phyloP scores from a whole-genome alignment of 2,888 invertebrate species.

The Monopis laevigella region DNA sequence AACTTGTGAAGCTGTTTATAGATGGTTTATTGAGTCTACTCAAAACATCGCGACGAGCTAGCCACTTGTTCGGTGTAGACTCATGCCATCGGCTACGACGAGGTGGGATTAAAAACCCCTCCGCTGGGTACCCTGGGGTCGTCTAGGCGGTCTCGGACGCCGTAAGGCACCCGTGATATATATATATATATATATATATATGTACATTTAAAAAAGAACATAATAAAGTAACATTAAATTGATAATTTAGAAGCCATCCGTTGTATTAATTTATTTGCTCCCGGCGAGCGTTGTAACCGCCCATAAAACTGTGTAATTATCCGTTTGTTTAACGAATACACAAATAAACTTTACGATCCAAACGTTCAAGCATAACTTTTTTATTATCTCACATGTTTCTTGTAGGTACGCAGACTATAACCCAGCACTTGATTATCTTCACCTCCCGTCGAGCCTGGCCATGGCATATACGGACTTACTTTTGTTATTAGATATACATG shows the following conservation, averaged over 20 bases:
- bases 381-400: slow-evolving; percentile 61
- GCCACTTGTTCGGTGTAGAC: too few relatives aligned
- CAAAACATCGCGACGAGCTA: too few relatives aligned
- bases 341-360: slow-evolving; percentile 62
- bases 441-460: too few relatives aligned
- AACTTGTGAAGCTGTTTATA: too few relatives aligned
- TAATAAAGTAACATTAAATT: slow-evolving; percentile 3
- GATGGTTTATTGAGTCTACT: too few relatives aligned
- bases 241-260: slow-evolving; percentile 34
- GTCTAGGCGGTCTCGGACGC: too few relatives aligned
- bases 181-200: background rate
- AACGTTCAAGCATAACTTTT: slow-evolving; percentile 52
- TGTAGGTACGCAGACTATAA: slow-evolving; percentile 26
- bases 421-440: background rate
- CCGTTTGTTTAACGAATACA: slow-evolving; percentile 60
- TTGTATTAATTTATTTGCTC: slow-evolving; percentile 41
- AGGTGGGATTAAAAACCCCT: too few relatives aligned
- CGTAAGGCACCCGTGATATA: background rate
- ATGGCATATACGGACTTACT: too few relatives aligned
- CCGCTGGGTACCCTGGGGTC: too few relatives aligned
- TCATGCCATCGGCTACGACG: too few relatives aligned
- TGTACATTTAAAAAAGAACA: background rate
- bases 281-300: slow-evolving; percentile 35
- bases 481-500: too few relatives aligned
- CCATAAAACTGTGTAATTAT: slow-evolving; percentile 55